Evolutionary conservation across 2,888 invertebrate species (phyloP), one percentile per base, ranked within the genome.

Genomic region (Callyntrura guangdongensis): DNA sequence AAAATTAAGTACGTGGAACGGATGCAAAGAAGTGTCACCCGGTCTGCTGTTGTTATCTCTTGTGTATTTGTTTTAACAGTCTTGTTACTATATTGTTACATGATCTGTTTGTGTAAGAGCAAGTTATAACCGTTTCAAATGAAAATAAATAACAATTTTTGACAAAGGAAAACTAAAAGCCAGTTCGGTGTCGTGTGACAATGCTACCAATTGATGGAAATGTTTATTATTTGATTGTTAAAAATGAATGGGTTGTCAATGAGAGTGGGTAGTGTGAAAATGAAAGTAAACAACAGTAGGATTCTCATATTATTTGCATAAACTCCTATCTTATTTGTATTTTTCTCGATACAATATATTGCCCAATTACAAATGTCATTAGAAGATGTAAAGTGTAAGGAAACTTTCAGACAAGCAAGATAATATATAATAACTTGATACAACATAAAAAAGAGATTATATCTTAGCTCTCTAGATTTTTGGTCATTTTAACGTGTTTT

Each of bases 391-490:
- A 49, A 1, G 11, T 74, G 47, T 74, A 49, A 6, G 49, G 77
- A 77, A 77, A 53, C 25, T 27, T 79, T 59, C 27, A 79, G 79
- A 79, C n/a, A 79, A 79, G 25, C 64, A 64, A 64, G 64, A 79
- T 20, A 12, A 77, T 61, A 64, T 20, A 79, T 20, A 12, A 77
- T 61, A 64, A 20, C 11, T 47, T n/a, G 27, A 79, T 67, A 81
- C 56, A 81, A 56, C 87, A 87, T 87, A 87, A 86, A 61, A 87
- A 81, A 87, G 59, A 49, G 67, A 72, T n/a, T n/a, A n/a, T 25
- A 59, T 69, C 81, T 67, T 87, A 81, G 17, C 20, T 49, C 36
- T 81, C 20, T 81, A 69, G 22, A 27, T 53, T 25, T 84, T 85
- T 72, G 22, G 14, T 67, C 47, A 36, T 17, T 27, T 17, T 0